A percentile compares a stretch with the other conserved stretches of the same genome.
Evolutionary conservation across 2,888 invertebrate genomes (phyloP).

Genomic region (Mythimna impura): DNA sequence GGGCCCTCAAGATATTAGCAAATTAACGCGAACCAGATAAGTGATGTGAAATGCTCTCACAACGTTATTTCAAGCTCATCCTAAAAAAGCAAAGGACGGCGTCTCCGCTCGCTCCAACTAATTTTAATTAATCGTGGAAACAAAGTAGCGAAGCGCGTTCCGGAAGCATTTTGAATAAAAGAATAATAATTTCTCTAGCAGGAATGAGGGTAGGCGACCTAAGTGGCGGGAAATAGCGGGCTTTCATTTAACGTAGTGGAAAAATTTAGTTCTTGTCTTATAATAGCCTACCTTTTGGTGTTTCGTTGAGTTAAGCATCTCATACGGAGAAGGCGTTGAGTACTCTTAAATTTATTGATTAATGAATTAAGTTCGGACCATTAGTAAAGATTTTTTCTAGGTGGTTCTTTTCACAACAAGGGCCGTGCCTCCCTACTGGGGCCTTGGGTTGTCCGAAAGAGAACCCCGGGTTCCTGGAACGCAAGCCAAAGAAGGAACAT

Average conservation of each 20-base stretch:
- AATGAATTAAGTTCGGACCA: neutral
- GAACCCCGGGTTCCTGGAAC: no score
- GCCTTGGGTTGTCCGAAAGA: no score
- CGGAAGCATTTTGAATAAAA: slow-evolving; percentile 80
- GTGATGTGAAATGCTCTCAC: slow-evolving; percentile 45
- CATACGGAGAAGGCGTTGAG: neutral
- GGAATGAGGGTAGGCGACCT: slow-evolving; percentile 53
- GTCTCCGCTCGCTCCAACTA: slow-evolving; percentile 76
- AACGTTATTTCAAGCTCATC: slow-evolving; percentile 57
- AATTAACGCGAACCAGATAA: slow-evolving; percentile 45
- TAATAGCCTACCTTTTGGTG: slow-evolving; percentile 8
- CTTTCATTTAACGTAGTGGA: slow-evolving; percentile 31
- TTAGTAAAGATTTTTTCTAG: neutral
- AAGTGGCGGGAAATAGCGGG: slow-evolving; percentile 56
- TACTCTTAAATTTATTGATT: neutral
- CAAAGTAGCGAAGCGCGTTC: slow-evolving; percentile 78
- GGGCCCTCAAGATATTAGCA: slow-evolving; percentile 36
- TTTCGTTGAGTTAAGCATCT: neutral
- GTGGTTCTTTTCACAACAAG: neutral
- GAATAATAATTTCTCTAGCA: slow-evolving; percentile 75
- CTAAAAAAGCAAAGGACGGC: slow-evolving; percentile 70
- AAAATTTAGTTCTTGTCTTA: slow-evolving; percentile 1
- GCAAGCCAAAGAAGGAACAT: no score
- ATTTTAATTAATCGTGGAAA: slow-evolving; percentile 88
- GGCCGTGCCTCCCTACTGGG: no score